Percentiles rank a stretch among this genome's conserved stretches.
phyloP scores from a whole-genome alignment of 2,888 invertebrate species.

The Eupithecia inturbata region DNA sequence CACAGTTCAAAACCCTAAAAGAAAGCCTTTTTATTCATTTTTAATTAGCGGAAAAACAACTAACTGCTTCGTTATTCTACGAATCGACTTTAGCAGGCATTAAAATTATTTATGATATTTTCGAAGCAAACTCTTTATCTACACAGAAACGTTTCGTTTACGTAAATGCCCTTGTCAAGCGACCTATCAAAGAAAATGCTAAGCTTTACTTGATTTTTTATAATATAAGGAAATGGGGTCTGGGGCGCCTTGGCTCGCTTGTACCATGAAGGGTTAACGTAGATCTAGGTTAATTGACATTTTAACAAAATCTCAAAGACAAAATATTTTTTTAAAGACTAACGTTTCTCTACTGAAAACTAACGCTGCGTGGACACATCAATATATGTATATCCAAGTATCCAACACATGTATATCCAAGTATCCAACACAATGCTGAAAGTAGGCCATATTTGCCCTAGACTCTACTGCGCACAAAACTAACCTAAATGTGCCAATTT shows the following conservation, averaged over 20 bases:
- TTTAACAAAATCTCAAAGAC: not conserved
- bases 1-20: conserved; percentile 7
- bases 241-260: not conserved
- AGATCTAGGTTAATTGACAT: not conserved
- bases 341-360: not conserved
- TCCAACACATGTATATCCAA: not conserved
- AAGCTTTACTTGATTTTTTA: not conserved
- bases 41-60: conserved; percentile 14
- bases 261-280: not conserved
- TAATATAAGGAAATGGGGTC: not conserved
- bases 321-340: not conserved
- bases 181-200: conserved; percentile 1
- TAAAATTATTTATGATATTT: not conserved
- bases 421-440: not conserved
- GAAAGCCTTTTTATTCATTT: conserved; percentile 5
- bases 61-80: not conserved
- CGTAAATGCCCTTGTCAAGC: not conserved
- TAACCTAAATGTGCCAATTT: not conserved
- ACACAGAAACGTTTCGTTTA: not conserved
- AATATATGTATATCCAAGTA: not conserved
- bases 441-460: not conserved
- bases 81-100: not conserved
- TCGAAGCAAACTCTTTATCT: not conserved
- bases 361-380: not conserved
- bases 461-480: not conserved